Percentiles rank a stretch among this genome's conserved stretches.
Conservation (phyloP, 2,113 vertebrate species). For the Tetrao urogallus region DNA sequence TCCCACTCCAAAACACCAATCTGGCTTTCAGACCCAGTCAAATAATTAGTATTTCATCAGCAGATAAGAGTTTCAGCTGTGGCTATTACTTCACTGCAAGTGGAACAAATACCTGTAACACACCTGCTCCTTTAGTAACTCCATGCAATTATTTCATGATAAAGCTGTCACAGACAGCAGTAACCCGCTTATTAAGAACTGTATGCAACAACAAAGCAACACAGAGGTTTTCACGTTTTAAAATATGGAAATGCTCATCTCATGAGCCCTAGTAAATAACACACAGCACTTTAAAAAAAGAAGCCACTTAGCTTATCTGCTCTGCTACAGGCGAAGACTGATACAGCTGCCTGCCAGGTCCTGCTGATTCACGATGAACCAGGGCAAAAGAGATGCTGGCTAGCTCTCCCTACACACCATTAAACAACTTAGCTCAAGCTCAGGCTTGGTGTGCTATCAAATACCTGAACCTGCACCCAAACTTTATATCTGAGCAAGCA, state of each 20-base stretch:
- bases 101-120: background rate
- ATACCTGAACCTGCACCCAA: background rate
- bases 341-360: background rate
- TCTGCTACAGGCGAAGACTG: background rate
- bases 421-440: background rate
- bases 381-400: background rate
- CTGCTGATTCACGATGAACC: slow-evolving; percentile 44
- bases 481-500: background rate
- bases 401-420: background rate
- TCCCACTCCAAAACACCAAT: background rate
- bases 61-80: background rate
- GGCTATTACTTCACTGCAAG: background rate
- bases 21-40: background rate
- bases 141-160: background rate
- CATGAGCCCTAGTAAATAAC: background rate
- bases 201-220: background rate
- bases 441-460: background rate
- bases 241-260: background rate
- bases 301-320: background rate
- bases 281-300: background rate
- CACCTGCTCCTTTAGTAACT: background rate
- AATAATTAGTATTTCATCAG: background rate
- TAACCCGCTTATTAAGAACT: background rate
- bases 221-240: background rate
- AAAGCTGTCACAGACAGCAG: background rate